These are phyloP conservation scores for Phoxinus dragarum DNA, from an alignment of 2,797 vertebrate genomes.

Conservation along the genomic window DNA sequence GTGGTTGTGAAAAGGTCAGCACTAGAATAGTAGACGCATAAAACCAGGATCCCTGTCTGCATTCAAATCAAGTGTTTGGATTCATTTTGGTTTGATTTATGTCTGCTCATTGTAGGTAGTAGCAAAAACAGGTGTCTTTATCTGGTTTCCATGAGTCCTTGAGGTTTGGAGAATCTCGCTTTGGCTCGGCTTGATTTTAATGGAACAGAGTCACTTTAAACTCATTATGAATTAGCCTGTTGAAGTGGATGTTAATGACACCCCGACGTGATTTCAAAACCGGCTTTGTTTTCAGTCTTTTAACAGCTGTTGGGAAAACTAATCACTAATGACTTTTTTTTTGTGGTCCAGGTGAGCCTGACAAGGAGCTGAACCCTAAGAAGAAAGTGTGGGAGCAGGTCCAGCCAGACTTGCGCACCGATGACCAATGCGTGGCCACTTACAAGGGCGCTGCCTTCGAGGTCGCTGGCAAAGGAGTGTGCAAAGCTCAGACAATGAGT, in stretches of 20 bases:
- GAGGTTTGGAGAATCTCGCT: background rate
- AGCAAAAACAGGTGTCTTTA: conserved; percentile 5
- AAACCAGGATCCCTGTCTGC: background rate
- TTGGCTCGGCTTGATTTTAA: background rate
- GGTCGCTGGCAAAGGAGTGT: conserved; percentile 91
- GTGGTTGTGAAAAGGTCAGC: conserved; percentile 12
- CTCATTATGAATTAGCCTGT: background rate
- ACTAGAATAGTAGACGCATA: background rate
- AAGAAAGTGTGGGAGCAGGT: conserved; percentile 99
- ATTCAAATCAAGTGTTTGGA: conserved; percentile 13
- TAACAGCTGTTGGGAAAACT: background rate
- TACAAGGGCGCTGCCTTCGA: conserved; percentile 94
- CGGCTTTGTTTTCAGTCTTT: background rate
- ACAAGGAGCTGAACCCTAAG: conserved; percentile 97
- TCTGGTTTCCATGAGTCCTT: background rate
- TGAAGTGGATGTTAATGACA: background rate
- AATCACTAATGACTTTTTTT: conserved; percentile 6
- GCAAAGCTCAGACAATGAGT: conserved; percentile 91
- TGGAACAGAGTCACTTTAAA: background rate
- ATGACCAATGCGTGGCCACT: conserved; percentile 87
- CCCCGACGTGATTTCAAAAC: background rate
- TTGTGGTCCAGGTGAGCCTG: conserved; percentile 86
- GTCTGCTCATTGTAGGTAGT: conserved; percentile 10
- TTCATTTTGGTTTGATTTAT: conserved; percentile 6
- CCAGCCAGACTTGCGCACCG: conserved; percentile 91